Evolutionary conservation across 2,797 vertebrate genomes (phyloP).

Genomic region (Discoglossus pictus): DNA sequence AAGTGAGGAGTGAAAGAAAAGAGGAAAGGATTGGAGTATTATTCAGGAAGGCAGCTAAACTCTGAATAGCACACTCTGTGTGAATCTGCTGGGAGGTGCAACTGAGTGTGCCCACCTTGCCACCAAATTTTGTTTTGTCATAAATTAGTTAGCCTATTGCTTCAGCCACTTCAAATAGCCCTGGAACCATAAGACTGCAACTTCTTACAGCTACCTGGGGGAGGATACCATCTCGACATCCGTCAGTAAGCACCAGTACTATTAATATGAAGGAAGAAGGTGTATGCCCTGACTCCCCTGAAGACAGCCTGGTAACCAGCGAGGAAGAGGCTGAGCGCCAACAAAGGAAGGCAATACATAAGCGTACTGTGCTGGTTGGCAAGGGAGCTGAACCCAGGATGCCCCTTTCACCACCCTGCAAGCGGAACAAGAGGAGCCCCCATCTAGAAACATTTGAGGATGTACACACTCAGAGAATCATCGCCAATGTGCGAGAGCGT

Average conservation of each 20-base stretch:
- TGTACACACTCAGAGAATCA: conserved; percentile 79
- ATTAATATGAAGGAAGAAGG: conserved; percentile 81
- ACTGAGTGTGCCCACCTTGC: conserved; percentile 25
- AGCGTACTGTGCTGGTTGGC: conserved; percentile 69
- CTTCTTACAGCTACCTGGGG: conserved; percentile 16
- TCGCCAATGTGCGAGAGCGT: conserved; percentile 87
- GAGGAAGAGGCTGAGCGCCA: conserved; percentile 71
- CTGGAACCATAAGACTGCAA: conserved; percentile 1
- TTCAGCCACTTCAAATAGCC: conserved; percentile 21
- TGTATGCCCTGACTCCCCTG: conserved; percentile 72
- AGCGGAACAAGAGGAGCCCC: conserved; percentile 77
- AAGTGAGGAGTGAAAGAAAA: conserved; percentile 58
- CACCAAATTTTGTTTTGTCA: conserved; percentile 14
- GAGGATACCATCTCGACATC: conserved; percentile 18
- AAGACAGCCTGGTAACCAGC: conserved; percentile 73
- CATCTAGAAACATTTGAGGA: conserved; percentile 74
- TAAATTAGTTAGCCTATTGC: conserved; percentile 6
- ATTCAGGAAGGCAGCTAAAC: conserved; percentile 54
- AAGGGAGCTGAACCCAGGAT: conserved; percentile 60
- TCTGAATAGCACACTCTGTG: conserved; percentile 30
- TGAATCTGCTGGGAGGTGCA: conserved; percentile 27
- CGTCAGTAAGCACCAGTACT: conserved; percentile 3
- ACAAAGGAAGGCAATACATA: conserved; percentile 73
- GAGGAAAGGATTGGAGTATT: conserved; percentile 48
- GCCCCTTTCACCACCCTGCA: conserved; percentile 69